Percentiles rank a stretch among this genome's conserved stretches.
These are phyloP conservation scores for Glareola pratincola DNA, from an alignment of 2,113 vertebrate genomes.

Conservation along the genomic window DNA sequence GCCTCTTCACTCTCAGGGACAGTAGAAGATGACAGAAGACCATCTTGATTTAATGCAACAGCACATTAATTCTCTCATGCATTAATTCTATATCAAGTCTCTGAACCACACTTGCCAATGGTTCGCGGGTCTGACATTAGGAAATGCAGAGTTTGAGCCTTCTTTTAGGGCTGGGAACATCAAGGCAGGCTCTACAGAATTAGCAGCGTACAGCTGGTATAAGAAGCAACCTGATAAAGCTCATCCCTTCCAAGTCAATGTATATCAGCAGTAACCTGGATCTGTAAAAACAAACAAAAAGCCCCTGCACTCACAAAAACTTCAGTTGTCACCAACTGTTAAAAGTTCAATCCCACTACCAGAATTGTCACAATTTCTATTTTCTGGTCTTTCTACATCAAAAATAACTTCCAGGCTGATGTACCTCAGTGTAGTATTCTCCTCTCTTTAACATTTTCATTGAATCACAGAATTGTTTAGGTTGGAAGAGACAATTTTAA, in stretches of 20 bases:
- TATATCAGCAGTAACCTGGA: not conserved
- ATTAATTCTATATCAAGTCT: not conserved
- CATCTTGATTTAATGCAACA: not conserved
- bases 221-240: not conserved
- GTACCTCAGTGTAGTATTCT: not conserved
- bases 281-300: not conserved
- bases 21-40: not conserved
- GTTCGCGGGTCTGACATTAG: not conserved
- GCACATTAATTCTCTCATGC: not conserved
- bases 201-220: fast-evolving
- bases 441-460: not conserved
- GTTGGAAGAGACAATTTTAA: not conserved
- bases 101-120: not conserved
- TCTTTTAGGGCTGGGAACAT: not conserved
- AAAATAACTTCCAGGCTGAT: not conserved
- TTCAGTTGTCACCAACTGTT: not conserved
- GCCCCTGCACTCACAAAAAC: not conserved
- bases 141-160: not conserved
- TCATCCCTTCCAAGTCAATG: not conserved
- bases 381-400: not conserved
- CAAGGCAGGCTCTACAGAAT: not conserved
- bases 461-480: not conserved
- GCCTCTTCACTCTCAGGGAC: not conserved
- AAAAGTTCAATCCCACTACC: not conserved
- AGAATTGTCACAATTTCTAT: not conserved